Conservation (phyloP, 2,113 vertebrate genomes). For the Melanerpes aurifrons region DNA sequence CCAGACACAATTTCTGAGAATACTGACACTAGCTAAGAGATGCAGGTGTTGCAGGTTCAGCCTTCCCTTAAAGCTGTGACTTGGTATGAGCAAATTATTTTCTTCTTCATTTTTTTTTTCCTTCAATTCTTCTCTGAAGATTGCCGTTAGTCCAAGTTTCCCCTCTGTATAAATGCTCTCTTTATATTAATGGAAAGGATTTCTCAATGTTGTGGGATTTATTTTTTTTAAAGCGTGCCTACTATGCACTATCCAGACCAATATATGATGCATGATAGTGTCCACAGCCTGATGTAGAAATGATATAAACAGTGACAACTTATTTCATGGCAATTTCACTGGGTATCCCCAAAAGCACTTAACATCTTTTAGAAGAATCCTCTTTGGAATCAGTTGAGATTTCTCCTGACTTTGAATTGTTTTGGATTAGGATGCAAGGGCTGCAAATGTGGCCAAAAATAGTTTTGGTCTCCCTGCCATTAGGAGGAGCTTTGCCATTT, state of each 20-base stretch:
- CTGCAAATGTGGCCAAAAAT: not conserved
- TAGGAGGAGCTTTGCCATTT: not conserved
- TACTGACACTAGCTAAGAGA: not conserved
- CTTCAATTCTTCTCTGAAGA: not conserved
- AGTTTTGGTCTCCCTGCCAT: not conserved
- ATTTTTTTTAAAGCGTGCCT: not conserved
- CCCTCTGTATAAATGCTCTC: not conserved
- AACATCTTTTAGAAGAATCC: not conserved
- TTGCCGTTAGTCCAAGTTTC: not conserved
- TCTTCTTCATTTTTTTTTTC: not conserved
- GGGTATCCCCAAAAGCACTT: not conserved
- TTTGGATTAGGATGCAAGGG: not conserved
- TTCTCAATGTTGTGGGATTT: not conserved
- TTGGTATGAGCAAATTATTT: not conserved
- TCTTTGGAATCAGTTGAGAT: not conserved
- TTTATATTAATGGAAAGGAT: not conserved
- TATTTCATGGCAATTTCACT: not conserved
- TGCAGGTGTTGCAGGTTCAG: not conserved
- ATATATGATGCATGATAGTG: not conserved
- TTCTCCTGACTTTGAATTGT: not conserved
- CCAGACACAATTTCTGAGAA: not conserved
- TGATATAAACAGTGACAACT: not conserved
- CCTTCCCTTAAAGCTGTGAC: not conserved
- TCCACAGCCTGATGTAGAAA: not conserved
- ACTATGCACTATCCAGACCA: not conserved